Conservation (phyloP, 2,888 invertebrate species). For the Idaea dimidiata region DNA sequence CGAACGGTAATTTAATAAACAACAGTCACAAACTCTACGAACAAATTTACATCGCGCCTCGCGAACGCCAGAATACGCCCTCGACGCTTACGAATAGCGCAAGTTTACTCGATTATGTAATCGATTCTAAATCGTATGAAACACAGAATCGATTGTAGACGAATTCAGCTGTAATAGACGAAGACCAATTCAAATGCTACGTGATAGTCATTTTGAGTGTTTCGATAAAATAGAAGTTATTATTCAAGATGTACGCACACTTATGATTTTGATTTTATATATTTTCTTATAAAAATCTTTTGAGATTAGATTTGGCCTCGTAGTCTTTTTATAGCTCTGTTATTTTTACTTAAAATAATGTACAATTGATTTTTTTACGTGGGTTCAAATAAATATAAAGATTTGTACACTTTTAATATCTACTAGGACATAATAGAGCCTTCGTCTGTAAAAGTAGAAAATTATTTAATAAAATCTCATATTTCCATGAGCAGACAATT, state of each 20-base stretch:
- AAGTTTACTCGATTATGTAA: slow-evolving; percentile 2
- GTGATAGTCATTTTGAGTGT: background rate
- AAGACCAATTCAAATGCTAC: background rate
- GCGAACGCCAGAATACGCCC: slow-evolving; percentile 31
- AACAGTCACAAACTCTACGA: slow-evolving; percentile 41
- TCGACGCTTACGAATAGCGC: slow-evolving; percentile 21
- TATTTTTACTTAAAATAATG: background rate
- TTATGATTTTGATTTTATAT: background rate
- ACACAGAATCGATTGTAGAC: slow-evolving; percentile 2
- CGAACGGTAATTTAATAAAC: slow-evolving; percentile 46
- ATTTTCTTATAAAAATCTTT: background rate
- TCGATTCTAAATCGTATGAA: slow-evolving; percentile 4
- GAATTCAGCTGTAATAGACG: slow-evolving; percentile 2
- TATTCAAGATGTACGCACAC: background rate
- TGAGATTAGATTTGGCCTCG: background rate
- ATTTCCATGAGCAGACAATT: background rate
- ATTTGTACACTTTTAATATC: too few relatives aligned
- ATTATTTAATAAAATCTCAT: background rate
- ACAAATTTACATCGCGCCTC: slow-evolving; percentile 44
- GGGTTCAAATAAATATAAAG: background rate
- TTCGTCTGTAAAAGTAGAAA: background rate
- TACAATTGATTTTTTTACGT: background rate
- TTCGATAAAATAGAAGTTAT: background rate
- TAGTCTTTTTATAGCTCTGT: background rate
- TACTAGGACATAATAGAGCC: background rate